Evolutionary conservation across 2,113 vertebrate species (phyloP).

Genomic region (Muntiacus muntjak): DNA sequence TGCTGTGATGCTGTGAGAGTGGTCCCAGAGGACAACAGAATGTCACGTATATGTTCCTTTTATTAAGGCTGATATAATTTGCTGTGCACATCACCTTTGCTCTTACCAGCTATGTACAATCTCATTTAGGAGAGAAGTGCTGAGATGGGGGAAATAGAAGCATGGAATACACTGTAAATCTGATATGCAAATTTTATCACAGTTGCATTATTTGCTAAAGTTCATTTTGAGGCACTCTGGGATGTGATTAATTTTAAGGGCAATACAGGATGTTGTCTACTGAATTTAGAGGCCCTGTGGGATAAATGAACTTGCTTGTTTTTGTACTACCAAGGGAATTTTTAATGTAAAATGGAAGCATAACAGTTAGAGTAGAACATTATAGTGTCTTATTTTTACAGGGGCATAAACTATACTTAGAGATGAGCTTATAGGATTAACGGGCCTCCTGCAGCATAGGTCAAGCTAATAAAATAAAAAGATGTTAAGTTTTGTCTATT

Average conservation of each 20-base stretch:
- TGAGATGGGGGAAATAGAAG: background rate
- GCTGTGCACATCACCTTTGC: background rate
- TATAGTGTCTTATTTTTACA: conserved; percentile 39
- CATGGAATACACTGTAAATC: background rate
- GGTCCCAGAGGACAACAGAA: background rate
- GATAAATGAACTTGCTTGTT: conserved; percentile 27
- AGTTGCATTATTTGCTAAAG: conserved; percentile 33
- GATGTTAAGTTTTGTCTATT: background rate
- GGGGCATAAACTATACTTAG: background rate
- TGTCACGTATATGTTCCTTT: background rate
- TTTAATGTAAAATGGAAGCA: conserved; percentile 44
- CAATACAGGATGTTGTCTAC: background rate
- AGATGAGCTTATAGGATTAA: background rate
- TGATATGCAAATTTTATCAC: conserved; percentile 47
- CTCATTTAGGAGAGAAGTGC: background rate
- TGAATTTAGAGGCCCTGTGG: background rate
- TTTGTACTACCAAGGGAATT: conserved; percentile 24
- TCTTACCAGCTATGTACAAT: background rate
- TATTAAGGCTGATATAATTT: background rate
- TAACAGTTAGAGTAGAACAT: conserved; percentile 2
- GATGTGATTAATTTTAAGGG: conserved; percentile 59
- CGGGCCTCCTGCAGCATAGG: background rate
- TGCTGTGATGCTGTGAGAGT: background rate
- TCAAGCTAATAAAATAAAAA: conserved; percentile 38
- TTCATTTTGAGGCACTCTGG: conserved; percentile 44